phyloP scores from a whole-genome alignment of 2,113 vertebrate genomes.

The Mystacornis crossleyi region DNA sequence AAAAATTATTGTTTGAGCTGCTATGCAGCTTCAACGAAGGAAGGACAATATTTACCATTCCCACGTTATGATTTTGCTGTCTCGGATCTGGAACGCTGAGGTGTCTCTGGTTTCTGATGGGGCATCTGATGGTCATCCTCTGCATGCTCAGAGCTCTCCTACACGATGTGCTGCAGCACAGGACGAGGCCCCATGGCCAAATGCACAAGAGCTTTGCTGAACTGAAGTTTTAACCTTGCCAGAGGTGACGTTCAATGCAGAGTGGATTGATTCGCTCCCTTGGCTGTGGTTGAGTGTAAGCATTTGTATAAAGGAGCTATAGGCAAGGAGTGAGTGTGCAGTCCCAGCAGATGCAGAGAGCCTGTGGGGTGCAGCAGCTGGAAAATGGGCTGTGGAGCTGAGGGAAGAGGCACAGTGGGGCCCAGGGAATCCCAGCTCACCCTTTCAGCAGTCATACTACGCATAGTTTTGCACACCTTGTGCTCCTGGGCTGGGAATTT shows the following conservation, averaged over 20 bases:
- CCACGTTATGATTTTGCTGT: background rate
- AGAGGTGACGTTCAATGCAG: background rate
- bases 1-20: background rate
- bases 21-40: background rate
- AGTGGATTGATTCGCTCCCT: background rate
- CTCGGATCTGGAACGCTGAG: accelerated
- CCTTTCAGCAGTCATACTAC: background rate
- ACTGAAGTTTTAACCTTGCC: background rate
- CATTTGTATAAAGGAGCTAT: background rate
- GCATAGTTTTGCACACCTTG: background rate
- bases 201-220: background rate
- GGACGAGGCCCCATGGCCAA: background rate
- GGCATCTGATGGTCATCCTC: background rate
- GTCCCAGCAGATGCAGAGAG: background rate
- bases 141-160: background rate
- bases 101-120: background rate
- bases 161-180: accelerated
- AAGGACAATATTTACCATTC: background rate
- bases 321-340: background rate
- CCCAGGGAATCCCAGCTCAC: background rate
- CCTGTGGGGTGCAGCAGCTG: background rate
- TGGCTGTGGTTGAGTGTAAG: background rate
- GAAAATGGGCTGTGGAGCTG: background rate
- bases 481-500: background rate
- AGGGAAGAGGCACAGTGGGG: accelerated